Evolutionary conservation across 2,888 invertebrate genomes (phyloP).

Genomic region (Machimus rusticus): DNA sequence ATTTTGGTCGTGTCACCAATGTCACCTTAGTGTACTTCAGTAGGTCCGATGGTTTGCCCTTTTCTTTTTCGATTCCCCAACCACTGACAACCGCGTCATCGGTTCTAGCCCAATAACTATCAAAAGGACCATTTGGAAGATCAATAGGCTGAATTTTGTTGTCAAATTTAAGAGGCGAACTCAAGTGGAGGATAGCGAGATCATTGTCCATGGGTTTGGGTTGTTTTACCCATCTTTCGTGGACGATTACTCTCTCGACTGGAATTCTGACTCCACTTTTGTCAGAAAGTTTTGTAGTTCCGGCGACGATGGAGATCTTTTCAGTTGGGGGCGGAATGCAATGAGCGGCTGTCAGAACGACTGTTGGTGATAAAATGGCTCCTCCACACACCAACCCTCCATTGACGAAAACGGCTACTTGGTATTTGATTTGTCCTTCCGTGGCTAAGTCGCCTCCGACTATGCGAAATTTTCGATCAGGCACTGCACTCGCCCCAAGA

Average conservation of each 20-base stretch:
- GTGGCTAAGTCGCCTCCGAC: neutral
- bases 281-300: neutral
- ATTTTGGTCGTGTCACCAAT: neutral
- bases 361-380: neutral
- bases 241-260: neutral
- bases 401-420: neutral
- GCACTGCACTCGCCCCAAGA: neutral
- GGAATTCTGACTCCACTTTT: neutral
- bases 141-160: neutral
- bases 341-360: neutral
- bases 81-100: neutral
- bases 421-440: neutral
- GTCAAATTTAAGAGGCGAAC: neutral
- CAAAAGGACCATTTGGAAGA: neutral
- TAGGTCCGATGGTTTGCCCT: neutral
- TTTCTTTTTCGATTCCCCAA: neutral
- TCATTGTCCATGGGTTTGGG: neutral
- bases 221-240: neutral
- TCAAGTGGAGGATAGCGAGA: neutral
- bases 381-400: neutral
- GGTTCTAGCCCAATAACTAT: neutral
- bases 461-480: neutral
- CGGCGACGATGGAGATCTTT: neutral
- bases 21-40: neutral
- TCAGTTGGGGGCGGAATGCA: neutral